Base-by-base conservation (phyloP, 1,140 invertebrate genomes). In the Zaprionus taronus region DNA sequence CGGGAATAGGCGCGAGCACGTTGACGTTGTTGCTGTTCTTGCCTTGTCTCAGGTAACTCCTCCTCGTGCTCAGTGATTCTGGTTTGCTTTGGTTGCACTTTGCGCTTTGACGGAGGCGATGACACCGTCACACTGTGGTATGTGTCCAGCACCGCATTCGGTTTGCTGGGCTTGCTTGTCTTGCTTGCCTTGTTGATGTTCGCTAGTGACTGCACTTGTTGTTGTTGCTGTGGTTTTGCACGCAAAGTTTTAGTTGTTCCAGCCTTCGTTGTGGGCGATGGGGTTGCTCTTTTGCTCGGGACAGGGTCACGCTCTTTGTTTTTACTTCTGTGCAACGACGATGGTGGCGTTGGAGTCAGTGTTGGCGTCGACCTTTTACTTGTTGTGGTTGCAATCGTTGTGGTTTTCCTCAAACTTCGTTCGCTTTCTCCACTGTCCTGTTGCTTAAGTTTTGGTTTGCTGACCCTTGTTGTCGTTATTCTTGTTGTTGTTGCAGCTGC, bases 51-150 rank as follows among this genome's bases (percentile, higher is more conserved):
- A 7, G 36, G 2, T 41, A 9, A 5, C 24, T 73, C 41, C 17
- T 41, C 58, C 5, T 49, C 20, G 9, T 11, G 34, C 6, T 22
- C 17, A 17, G 9, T 12, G 26, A 24, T 51, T 69, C 44, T 61
- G 75, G 57, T n/a, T 57, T 63, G 76, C 79, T 77, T 79, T 61
- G 58, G 63, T 28, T 67, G 61, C 38, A 60, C 61, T 68, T 26
- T 83, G 61, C 91, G 83, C 68, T 78, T 84, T 64, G 85, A 76
- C 17, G 92, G 92, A 75, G 92, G 92, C 31, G 92, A 93, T 20
- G 80, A 69, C n/a, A 93, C 91, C 6, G 92, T 93, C 26, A 93
- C 92, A 83, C 82, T 93, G 47, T 92, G 91, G 55, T 83, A 90
- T 12, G 81, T 85, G 77, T 93, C 91, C 62, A 93, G 66, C 20